Conservation (phyloP, 2,888 invertebrate species). For the Lumbricus terrestris region DNA sequence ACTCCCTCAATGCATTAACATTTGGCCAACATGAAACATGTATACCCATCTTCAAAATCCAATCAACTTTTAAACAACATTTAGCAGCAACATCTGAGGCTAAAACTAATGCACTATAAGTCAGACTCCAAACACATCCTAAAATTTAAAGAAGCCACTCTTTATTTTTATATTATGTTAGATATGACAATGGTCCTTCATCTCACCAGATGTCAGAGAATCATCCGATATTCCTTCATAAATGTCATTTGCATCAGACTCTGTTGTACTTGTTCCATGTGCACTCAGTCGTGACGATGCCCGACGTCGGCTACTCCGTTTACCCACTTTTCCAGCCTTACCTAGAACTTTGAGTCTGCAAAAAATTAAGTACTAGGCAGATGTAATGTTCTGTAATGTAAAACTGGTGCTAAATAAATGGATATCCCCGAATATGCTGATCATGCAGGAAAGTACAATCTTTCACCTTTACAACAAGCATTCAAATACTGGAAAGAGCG, state of each 20-base stretch:
- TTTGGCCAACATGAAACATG: neutral
- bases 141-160: neutral
- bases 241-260: slow-evolving; percentile 5
- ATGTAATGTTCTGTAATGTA: neutral
- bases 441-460: neutral
- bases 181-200: neutral
- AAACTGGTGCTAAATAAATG: neutral
- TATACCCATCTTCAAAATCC: neutral
- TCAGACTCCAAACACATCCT: neutral
- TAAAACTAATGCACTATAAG: neutral
- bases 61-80: neutral
- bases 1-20: neutral
- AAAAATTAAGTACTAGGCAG: neutral
- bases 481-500: neutral
- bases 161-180: neutral
- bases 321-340: neutral
- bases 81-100: neutral
- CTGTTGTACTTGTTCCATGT: neutral
- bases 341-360: neutral
- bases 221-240: slow-evolving; percentile 14
- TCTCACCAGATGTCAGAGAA: slow-evolving; percentile 10
- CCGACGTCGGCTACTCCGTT: neutral
- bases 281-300: neutral
- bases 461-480: neutral
- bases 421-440: neutral